Evolutionary conservation across 2,888 invertebrate genomes (phyloP), one percentile per base, ranked within the genome.

Genomic region (Apamea sordens): DNA sequence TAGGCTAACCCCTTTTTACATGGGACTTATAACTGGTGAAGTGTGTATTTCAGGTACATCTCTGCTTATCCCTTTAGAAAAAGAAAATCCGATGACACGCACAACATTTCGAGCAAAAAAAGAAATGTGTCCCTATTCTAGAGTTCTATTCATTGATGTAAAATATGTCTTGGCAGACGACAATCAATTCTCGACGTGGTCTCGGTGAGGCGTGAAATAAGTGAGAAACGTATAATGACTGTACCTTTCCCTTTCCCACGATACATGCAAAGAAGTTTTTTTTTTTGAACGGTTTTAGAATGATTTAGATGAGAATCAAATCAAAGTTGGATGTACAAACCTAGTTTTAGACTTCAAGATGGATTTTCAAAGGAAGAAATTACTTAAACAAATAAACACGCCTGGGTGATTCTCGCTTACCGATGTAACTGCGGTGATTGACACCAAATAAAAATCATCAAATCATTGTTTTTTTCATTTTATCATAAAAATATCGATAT

Each of bases 131-230:
- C 72, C 72, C 53, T 77, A 68, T 80, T 78, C 50, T 74, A 76
- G 63, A 63, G 44, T 73, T 70, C 82, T 69, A 85, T 82, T 87
- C 82, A 70, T 70, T 87, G 76, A 75, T 74, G 65, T 87, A 82
- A 86, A 84, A 84, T 85, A 87, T 87, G 79, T 86, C 79, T 67
- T 44, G 75, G 76, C 71, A 76, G 74, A 67, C 70, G 77, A 76
- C 88, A 77, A 86, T 88, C 88, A 78, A 86, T 86, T 85, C 82
- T 81, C 85, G 85, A 85, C 85, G 86, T 88, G 86, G 56, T 80
- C 36, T 73, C 79, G 28, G 61, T 75, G 77, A 85, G 64, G 61
- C 80, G 68, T 81, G 87, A 85, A 79, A 89, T 87, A 89, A 83
- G 88, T 80, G 71, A 41, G 61, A 77, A 73, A 73, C 53, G 56